These are phyloP conservation scores for Anthoscopus minutus DNA, from an alignment of 2,113 vertebrate species.

Conservation along the genomic window DNA sequence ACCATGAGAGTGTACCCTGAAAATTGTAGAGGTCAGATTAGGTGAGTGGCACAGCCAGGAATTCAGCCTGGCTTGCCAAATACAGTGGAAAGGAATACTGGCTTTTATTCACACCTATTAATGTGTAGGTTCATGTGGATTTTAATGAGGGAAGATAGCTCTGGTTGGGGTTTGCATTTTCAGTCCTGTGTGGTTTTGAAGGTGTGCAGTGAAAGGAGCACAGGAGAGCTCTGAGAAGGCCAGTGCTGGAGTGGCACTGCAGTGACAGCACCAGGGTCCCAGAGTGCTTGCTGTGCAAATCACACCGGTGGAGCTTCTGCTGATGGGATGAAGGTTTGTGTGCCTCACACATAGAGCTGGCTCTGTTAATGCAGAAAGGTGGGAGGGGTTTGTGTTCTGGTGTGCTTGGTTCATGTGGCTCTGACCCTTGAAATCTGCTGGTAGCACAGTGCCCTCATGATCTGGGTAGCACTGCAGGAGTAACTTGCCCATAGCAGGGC, in stretches of 20 bases:
- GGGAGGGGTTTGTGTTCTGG: background rate
- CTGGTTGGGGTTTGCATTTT: background rate
- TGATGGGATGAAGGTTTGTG: background rate
- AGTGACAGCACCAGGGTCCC: too few species aligned
- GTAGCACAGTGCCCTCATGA: background rate
- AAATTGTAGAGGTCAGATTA: background rate
- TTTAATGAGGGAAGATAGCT: background rate
- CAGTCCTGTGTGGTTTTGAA: background rate
- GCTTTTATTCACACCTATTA: background rate
- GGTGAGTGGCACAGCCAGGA: background rate
- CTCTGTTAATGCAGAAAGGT: background rate
- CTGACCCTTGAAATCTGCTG: background rate
- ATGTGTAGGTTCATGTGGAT: background rate
- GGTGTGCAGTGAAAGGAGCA: too few species aligned
- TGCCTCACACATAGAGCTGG: background rate
- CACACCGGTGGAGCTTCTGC: background rate
- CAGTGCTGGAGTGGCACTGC: too few species aligned
- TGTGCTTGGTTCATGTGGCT: background rate
- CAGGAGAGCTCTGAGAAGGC: too few species aligned
- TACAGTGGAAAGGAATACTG: background rate
- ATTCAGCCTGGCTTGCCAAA: background rate
- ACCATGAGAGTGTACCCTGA: background rate
- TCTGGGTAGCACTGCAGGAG: background rate
- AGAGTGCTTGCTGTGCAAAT: background rate
- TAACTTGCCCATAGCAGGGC: background rate